Conservation (phyloP, 1,140 invertebrate genomes). For the Drosophila funebris region DNA sequence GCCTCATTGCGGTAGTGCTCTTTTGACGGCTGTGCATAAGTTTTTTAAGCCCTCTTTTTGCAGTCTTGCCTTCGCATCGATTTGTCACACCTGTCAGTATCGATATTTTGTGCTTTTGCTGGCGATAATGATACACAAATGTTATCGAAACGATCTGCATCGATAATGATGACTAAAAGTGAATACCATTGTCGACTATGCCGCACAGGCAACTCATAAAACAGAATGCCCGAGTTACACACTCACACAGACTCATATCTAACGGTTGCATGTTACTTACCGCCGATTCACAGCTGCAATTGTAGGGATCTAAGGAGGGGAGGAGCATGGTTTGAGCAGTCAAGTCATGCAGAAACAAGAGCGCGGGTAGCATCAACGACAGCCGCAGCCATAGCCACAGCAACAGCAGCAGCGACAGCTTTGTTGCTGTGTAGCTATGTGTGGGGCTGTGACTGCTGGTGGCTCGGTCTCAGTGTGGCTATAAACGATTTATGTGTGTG, state of each 20-base stretch:
- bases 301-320: background rate
- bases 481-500: conserved; percentile 81
- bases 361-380: conserved; percentile 38
- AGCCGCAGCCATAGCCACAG: conserved; percentile 26
- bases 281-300: conserved; percentile 43
- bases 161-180: conserved; percentile 5
- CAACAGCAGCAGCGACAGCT: too few relatives aligned
- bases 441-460: conserved; percentile 38
- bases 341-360: conserved; percentile 70
- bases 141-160: conserved; percentile 30
- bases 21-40: conserved; percentile 53
- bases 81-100: conserved; percentile 3
- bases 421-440: conserved; percentile 40
- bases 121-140: background rate
- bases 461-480: conserved; percentile 64
- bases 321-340: conserved; percentile 48
- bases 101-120: background rate
- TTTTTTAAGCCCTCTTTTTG: conserved; percentile 34
- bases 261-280: conserved; percentile 56
- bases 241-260: conserved; percentile 3
- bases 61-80: background rate
- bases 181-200: conserved; percentile 18
- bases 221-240: conserved; percentile 15
- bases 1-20: conserved; percentile 41
- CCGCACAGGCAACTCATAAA: conserved; percentile 21